phyloP scores from a whole-genome alignment of 2,797 vertebrate genomes.

The Rousettus madagascariensis region DNA sequence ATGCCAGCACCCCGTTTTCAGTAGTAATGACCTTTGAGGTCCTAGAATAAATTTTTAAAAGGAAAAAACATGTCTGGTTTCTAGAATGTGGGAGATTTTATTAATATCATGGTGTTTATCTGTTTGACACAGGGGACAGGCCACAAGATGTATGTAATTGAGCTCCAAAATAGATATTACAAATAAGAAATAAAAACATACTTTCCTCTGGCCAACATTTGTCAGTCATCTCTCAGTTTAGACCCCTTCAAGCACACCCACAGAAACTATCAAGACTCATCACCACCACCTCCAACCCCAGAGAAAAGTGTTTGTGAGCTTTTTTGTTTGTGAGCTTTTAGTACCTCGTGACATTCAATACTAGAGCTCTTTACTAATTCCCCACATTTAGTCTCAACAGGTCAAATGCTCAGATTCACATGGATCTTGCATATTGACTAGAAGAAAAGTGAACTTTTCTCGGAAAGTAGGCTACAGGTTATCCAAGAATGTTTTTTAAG shows the following conservation, averaged over 20 bases:
- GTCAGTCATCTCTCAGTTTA: not conserved
- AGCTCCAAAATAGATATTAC: not conserved
- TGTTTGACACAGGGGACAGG: not conserved
- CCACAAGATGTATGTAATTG: not conserved
- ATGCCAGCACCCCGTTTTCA: not conserved
- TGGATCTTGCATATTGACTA: not conserved
- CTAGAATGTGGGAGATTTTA: not conserved
- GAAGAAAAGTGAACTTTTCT: not conserved
- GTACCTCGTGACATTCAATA: not conserved
- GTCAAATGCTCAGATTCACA: not conserved
- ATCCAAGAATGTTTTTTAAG: not conserved
- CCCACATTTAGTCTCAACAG: not conserved
- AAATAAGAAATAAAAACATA: conserved; percentile 37
- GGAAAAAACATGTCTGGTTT: conserved; percentile 5
- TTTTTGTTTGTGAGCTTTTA: not conserved
- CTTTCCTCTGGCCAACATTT: not conserved
- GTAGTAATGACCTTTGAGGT: not conserved
- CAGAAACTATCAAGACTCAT: not conserved
- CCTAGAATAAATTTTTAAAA: conserved; percentile 12
- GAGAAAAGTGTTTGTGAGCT: not conserved
- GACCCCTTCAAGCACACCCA: not conserved
- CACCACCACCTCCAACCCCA: not conserved
- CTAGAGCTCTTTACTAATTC: not conserved
- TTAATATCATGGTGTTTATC: not conserved
- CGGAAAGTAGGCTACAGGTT: not conserved